Evolutionary conservation across 2,888 invertebrate species (phyloP).

Genomic region (Cataglyphis rosenhaueri): DNA sequence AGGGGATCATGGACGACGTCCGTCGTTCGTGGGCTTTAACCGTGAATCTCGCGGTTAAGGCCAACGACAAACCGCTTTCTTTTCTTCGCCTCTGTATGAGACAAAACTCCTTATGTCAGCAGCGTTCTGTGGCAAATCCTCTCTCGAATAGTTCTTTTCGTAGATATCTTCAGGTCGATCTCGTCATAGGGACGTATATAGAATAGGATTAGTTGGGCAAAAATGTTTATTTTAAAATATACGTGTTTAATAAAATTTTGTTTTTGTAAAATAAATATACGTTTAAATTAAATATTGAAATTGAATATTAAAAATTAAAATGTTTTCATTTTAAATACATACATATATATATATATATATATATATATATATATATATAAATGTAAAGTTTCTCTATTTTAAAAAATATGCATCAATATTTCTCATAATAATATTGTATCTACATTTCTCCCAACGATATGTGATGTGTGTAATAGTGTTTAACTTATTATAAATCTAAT

Average conservation of each 20-base stretch:
- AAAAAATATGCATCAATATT: not conserved
- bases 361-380: not conserved
- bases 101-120: conserved; percentile 61
- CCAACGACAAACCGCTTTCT: conserved; percentile 74
- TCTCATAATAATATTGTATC: not conserved
- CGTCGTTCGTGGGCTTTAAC: conserved; percentile 74
- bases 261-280: not conserved
- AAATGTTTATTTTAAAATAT: not conserved
- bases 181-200: conserved; percentile 1
- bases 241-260: not conserved
- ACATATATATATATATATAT: not conserved
- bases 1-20: conserved; percentile 77
- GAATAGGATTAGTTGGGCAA: not conserved
- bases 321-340: not conserved
- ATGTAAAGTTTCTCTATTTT: not conserved
- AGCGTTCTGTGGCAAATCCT: conserved; percentile 22
- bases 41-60: conserved; percentile 74
- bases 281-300: not conserved
- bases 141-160: conserved; percentile 25
- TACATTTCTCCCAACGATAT: not conserved
- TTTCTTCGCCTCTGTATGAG: conserved; percentile 56
- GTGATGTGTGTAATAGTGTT: not conserved
- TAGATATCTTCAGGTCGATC: conserved; percentile 25
- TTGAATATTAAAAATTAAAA: too few relatives aligned
- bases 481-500: not conserved